Base-by-base conservation (phyloP, 2,797 vertebrate genomes). In the Ceyx erithaca region DNA sequence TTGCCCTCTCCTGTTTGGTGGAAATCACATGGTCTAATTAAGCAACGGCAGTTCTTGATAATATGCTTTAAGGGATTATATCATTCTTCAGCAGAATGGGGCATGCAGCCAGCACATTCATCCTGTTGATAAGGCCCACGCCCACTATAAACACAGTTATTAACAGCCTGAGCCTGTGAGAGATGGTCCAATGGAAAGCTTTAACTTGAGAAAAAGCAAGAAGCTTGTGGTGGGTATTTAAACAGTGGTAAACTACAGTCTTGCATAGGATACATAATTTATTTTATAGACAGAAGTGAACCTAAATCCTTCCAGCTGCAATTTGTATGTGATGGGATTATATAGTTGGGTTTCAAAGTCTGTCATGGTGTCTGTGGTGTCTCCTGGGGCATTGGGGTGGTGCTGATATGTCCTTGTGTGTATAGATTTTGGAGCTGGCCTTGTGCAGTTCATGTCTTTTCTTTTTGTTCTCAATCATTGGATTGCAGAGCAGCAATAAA, bases 81-180 rank as follows among this genome's bases (percentile, higher is more conserved):
- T 90, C 90, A 48, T 18, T 51, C 37, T 80, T 33, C 31, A 77
- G 72, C 69, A 82, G 69, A 78, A 73, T 1, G 33, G 59, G 82
- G 89, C 82, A 25, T 0, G 6, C 59, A 43, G 82, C 57, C 78
- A 73, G 75, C 46, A 18, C 62, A n/a, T 51, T 54, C 84, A 92
- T 85, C 81, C 87, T 85, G 81, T 45, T 61, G 84, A 64, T 90
- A 83, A 93, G 84, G 61, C 64, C n/a, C 88, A 67, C n/a, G 9
- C 54, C 62, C 72, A 19, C 21, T 43, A 58, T 43, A 67, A 92
- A 75, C 73, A 77, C 33, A 22, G 41, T 31, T 51, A 41, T 62
- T 49, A 80, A 40, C 71, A 66, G 46, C 4, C 30, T 62, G 54
- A 61, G 19, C 33, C 45, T 28, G 23, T 18, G 57, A 1, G 12